Conservation (phyloP, 37 sponge, comb jelly and placozoan genomes). For the Ephydatia muelleri region DNA sequence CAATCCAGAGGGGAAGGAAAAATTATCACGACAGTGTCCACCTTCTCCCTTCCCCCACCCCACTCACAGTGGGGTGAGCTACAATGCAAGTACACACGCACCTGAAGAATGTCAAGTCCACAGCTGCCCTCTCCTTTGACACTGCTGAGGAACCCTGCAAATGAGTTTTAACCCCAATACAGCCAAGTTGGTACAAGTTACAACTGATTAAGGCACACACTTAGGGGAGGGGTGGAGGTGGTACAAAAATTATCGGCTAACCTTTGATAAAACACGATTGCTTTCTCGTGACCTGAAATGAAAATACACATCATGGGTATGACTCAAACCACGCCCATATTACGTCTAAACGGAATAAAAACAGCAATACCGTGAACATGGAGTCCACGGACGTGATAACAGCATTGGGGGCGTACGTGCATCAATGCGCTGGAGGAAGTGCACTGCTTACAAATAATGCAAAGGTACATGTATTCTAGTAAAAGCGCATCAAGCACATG, state of each 20-base stretch:
- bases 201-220: too few species aligned
- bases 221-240: background rate
- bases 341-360: too few species aligned
- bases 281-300: background rate
- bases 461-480: too few species aligned
- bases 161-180: too few species aligned
- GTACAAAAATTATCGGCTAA: background rate
- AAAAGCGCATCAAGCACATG: too few species aligned
- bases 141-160: background rate
- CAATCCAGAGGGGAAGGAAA: background rate
- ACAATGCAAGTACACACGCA: conserved; percentile 10
- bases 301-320: background rate
- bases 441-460: too few species aligned
- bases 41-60: background rate
- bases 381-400: too few species aligned
- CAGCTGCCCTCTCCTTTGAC: conserved; percentile 65
- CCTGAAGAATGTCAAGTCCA: conserved; percentile 74
- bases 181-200: too few species aligned
- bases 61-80: background rate
- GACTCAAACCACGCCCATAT: background rate
- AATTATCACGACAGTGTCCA: background rate
- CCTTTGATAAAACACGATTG: background rate
- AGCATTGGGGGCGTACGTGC: too few species aligned
- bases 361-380: too few species aligned
- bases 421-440: too few species aligned